Conservation (phyloP, 1,140 invertebrate species). For the Procambarus virginalis region DNA sequence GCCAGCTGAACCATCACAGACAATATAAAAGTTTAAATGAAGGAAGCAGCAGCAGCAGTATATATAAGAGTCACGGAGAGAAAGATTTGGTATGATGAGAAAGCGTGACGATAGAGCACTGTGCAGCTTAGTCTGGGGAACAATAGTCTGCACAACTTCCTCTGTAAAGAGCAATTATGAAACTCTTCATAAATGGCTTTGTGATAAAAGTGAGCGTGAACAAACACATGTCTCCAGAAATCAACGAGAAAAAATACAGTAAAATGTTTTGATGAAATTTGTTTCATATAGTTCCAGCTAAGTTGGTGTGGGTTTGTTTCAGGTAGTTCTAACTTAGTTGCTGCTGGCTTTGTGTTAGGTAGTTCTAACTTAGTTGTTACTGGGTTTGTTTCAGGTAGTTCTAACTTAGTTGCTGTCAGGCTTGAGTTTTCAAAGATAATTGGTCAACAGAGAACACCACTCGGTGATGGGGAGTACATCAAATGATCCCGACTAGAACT, state of each 20-base stretch:
- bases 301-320: no score
- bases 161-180: background rate
- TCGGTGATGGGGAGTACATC: background rate
- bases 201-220: background rate
- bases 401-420: no score
- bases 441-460: background rate
- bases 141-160: background rate
- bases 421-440: background rate
- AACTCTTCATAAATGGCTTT: slow-evolving; percentile 7
- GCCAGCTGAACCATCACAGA: background rate
- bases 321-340: background rate
- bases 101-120: background rate
- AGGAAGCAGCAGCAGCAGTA: background rate
- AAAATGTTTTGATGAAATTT: background rate
- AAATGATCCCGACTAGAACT: background rate
- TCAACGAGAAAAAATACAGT: no score
- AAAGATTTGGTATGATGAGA: slow-evolving; percentile 5
- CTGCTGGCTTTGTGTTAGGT: background rate
- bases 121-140: background rate
- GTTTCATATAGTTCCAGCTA: background rate
- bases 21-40: background rate
- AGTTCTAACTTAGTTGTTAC: no score
- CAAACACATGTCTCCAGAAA: no score
- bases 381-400: no score
- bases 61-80: background rate